Base-by-base conservation (phyloP, 1,140 invertebrate species). In the Cyclargus thomasi region DNA sequence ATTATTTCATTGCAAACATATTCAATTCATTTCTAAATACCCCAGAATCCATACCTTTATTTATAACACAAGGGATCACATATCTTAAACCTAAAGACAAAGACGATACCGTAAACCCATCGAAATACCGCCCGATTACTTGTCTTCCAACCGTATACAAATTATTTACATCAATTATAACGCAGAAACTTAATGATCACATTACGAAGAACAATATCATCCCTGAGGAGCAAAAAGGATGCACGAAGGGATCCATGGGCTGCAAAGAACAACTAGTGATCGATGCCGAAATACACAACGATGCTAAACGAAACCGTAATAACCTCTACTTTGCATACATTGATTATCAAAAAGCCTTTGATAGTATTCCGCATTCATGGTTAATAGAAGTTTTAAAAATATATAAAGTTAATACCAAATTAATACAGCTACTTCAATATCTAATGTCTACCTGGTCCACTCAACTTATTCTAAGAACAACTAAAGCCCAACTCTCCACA, bases 321-420 rank as follows among this genome's bases (percentile, higher is more conserved):
- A 71, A 70, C 22, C 29, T 74, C 53, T 53, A 74, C 63, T 53
- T 18, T 16, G 23, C 70, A 5, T 75, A 73, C 18, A 70, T 72
- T 11, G 70, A 72, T 65, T 74, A 70, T 53, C 71, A 71, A 69
- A 74, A 74, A 47, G 68, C 73, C 21, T 74, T 74, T 65, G 73
- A 74, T 17, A 70, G 64, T 59, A 47, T 74, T 14, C 73, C 68
- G 20, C 73, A 75, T 63, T 62, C 68, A 11, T 75, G 73, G 73
- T 35, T 72, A 11, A 22, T 68, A 29, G 59, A 68, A 16, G 59
- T 71, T 22, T 47, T 75, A 64, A 21, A 70, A 36, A 64, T 70
- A n/a, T 70, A 70, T 17, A 68, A 73, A 68, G 65, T 73, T 14
- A 17, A 73, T 36, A 47, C 65, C n/a, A 53, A 35, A 3, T 14